Conservation (phyloP, 1,140 invertebrate species). For the Zaprionus davidi region DNA sequence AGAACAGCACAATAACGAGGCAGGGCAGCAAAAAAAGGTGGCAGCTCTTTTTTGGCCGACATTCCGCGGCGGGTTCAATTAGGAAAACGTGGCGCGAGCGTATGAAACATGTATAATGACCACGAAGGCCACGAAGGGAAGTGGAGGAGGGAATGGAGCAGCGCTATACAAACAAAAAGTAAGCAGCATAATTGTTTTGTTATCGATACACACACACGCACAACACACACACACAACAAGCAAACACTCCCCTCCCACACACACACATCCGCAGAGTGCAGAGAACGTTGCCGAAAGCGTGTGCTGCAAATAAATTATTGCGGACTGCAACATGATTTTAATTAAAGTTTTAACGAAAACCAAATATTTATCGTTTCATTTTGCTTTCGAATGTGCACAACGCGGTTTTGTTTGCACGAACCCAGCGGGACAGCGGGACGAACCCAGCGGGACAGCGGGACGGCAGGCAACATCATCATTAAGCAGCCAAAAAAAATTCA, state of each 20-base stretch:
- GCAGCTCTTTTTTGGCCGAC: constrained; percentile 29
- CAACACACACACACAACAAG: constrained; percentile 17
- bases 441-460: neutral
- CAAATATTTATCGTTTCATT: constrained; percentile 82
- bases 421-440: neutral
- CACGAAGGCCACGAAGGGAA: constrained; percentile 33
- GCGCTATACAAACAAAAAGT: constrained; percentile 58
- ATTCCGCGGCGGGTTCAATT: constrained; percentile 71
- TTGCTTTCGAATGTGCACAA: constrained; percentile 73
- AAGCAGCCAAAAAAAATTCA: constrained; percentile 61
- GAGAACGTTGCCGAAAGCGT: constrained; percentile 18
- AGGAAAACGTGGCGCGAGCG: constrained; percentile 47
- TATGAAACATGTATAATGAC: constrained; percentile 64
- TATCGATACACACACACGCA: constrained; percentile 57
- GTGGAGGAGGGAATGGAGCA: constrained; percentile 13
- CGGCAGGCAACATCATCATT: constrained; percentile 55
- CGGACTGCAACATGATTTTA: constrained; percentile 75
- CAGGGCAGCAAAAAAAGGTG: neutral
- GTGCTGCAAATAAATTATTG: constrained; percentile 78
- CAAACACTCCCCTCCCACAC: neutral
- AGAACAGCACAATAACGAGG: neutral
- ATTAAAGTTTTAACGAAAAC: constrained; percentile 82
- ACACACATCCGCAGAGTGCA: constrained; percentile 8
- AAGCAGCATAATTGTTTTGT: constrained; percentile 78
- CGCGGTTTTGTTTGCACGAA: constrained; percentile 58